Conservation (phyloP, 2,113 vertebrate species). For the Bucco capensis region DNA sequence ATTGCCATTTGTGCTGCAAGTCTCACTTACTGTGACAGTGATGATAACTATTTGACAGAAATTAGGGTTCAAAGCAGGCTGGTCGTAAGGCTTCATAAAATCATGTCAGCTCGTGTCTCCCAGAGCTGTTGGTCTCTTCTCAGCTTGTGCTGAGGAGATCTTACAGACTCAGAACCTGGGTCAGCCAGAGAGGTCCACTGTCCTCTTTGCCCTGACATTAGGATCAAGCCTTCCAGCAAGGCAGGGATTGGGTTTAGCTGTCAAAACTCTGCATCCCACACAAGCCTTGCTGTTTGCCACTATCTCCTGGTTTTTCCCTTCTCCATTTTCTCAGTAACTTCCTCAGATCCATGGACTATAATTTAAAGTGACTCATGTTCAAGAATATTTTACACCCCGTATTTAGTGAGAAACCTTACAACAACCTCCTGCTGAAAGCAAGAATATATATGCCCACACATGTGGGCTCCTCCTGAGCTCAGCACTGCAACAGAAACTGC, state of each 20-base stretch:
- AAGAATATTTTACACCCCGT: constrained; percentile 42
- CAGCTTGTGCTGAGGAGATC: neutral
- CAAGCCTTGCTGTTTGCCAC: neutral
- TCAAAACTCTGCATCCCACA: neutral
- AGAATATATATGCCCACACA: constrained; percentile 12
- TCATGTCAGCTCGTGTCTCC: neutral
- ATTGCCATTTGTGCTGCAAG: constrained; percentile 58
- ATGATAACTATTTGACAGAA: constrained; percentile 42
- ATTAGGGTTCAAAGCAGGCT: constrained; percentile 35
- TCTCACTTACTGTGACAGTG: constrained; percentile 56
- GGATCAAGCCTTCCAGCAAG: neutral
- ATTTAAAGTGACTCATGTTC: constrained; percentile 55
- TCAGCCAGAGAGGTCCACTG: neutral
- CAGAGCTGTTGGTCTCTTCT: neutral
- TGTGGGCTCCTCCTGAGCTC: neutral
- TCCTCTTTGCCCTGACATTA: neutral
- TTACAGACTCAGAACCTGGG: neutral
- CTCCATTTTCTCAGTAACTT: constrained; percentile 57
- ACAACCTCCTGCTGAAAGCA: constrained; percentile 13
- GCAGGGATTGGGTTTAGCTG: neutral
- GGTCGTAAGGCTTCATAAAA: neutral
- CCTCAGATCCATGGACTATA: neutral
- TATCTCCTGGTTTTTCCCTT: neutral
- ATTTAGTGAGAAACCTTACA: constrained; percentile 37
- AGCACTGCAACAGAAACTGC: neutral